Conservation (phyloP, 2,888 invertebrate species). For the Mesochorus sp. region DNA sequence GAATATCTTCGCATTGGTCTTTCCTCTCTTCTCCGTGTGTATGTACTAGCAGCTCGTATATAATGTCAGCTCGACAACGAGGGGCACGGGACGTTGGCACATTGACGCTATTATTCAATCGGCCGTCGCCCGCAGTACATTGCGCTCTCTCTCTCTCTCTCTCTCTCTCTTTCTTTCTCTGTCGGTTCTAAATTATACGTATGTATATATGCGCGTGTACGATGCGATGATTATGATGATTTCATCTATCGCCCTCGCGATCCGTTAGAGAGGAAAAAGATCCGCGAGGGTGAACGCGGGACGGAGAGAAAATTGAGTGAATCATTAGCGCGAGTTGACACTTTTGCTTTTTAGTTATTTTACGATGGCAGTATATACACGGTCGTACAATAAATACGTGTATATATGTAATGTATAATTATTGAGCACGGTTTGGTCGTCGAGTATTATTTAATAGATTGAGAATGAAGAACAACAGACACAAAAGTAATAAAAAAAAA, state of each 20-base stretch:
- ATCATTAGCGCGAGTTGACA: constrained; percentile 58
- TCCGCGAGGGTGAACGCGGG: constrained; percentile 5
- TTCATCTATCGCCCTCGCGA: constrained; percentile 57
- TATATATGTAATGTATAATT: constrained; percentile 22
- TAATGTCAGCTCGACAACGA: constrained; percentile 40
- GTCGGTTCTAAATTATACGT: not conserved
- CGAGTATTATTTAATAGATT: constrained; percentile 12
- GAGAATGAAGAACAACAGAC: constrained; percentile 18
- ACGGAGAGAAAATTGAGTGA: constrained; percentile 37
- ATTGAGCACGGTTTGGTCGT: constrained; percentile 26
- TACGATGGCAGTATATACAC: not conserved
- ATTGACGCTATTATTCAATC: constrained; percentile 67
- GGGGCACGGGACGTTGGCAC: constrained; percentile 62
- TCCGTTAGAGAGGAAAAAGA: constrained; percentile 41
- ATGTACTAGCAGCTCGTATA: constrained; percentile 13
- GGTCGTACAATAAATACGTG: not conserved
- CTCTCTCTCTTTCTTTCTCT: constrained; percentile 11
- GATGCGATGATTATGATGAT: constrained; percentile 40
- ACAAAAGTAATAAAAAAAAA: not conserved
- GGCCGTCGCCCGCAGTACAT: constrained; percentile 55
- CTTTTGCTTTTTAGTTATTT: constrained; percentile 1
- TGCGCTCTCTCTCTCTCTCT: constrained; percentile 40
- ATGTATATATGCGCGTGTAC: not conserved
- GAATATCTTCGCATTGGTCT: not conserved
- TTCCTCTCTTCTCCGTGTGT: not conserved